Percentiles rank a stretch among this genome's conserved stretches.
phyloP scores from a whole-genome alignment of 1,140 invertebrate species.

The Gyrodactylus salaris region DNA sequence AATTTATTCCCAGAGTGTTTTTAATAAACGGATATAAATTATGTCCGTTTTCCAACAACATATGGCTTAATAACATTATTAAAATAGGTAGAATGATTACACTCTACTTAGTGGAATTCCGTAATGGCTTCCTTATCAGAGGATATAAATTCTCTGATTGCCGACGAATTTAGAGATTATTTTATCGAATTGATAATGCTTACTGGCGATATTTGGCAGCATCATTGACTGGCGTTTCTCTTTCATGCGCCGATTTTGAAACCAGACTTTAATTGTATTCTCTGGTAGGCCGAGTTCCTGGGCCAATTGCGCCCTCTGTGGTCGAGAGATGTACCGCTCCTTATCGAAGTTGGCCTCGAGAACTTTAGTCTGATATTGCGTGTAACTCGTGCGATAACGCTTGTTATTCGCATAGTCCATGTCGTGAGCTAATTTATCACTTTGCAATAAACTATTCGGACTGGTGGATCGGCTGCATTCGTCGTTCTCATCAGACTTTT shows the following conservation, averaged over 20 bases:
- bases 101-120: too few species aligned
- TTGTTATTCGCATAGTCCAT: constrained; percentile 19
- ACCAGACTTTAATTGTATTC: constrained; percentile 97
- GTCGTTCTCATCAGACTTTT: not conserved
- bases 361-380: constrained; percentile 54
- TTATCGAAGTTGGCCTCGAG: constrained; percentile 86
- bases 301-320: constrained; percentile 68
- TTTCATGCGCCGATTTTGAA: constrained; percentile 95
- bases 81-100: too few species aligned
- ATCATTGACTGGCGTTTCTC: constrained; percentile 42
- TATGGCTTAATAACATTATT: too few species aligned
- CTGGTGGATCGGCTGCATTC: not conserved
- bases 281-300: constrained; percentile 62
- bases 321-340: constrained; percentile 85
- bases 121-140: too few species aligned
- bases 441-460: not conserved
- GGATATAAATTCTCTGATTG: too few species aligned
- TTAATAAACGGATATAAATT: too few species aligned
- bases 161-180: too few species aligned
- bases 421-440: not conserved
- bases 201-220: not conserved
- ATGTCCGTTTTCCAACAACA: too few species aligned
- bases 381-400: constrained; percentile 81
- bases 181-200: too few species aligned
- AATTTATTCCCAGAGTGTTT: too few species aligned